Base-by-base conservation (phyloP, 2,797 vertebrate genomes). In the Iguana delicatissima region DNA sequence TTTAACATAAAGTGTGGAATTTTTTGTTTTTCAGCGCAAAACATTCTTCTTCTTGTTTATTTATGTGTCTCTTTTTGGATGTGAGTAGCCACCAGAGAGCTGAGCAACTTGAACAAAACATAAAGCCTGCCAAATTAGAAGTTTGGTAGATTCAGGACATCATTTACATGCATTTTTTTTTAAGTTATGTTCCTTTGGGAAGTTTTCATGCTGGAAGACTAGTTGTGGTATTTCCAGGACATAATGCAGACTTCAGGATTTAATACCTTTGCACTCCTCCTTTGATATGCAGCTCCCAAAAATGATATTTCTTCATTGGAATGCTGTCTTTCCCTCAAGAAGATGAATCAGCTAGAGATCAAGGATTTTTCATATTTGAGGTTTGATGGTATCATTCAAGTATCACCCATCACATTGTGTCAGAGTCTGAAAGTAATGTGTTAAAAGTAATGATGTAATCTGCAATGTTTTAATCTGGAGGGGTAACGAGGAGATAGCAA, bases 61-160 rank as follows among this genome's bases (percentile, higher is more conserved):
- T 92, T 82, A 88, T 92, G 57, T 18, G 4, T 1, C 32, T 42
- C 22, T 0, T 0, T 89, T 91, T 87, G 52, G 64, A 92, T 84
- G 35, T 14, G 29, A 81, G 20, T 59, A 72, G 81, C 83, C 50
- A 90, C 84, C n/a, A 86, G 24, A 87, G 0, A 81, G 67, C 10
- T 90, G 72, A 79, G 73, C 50, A 85, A 80, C 82, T 92, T 87
- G 73, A 93, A 89, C 84, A 89, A 80, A 73, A 77, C 72, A 1
- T 0, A 2, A 14, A 85, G 32, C 46, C 81, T 91, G 88, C 72
- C 59, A 72, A 87, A 89, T 83, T 84, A 86, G 67, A 93, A 1
- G 2, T 5, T 0, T 42, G 12, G 46, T 24, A 67, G 69, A 35
- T 87, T 86, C 74, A 64, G 35, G 24, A 3, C 80, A 74, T 74